A percentile compares a stretch with the other conserved stretches of the same genome.
Conservation (phyloP, 2,888 invertebrate genomes). For the Eupithecia centaureata region DNA sequence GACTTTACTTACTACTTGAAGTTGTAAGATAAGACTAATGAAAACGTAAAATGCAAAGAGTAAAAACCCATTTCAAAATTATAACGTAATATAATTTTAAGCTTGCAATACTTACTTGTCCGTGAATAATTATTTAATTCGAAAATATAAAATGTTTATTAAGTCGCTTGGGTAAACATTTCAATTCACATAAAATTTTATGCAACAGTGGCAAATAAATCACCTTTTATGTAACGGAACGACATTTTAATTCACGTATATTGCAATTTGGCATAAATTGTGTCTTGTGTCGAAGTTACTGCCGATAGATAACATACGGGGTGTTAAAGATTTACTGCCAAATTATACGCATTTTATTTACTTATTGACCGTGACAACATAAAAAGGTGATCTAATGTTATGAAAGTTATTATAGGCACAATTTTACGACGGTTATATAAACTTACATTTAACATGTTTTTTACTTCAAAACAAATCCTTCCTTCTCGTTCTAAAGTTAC, state of each 20-base stretch:
- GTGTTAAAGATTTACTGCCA: neutral
- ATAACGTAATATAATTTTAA: constrained; percentile 4
- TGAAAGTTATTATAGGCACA: neutral
- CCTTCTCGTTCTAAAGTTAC: no score
- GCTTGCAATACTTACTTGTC: neutral
- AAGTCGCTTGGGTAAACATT: constrained; percentile 18
- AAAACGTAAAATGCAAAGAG: neutral
- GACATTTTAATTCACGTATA: constrained; percentile 46
- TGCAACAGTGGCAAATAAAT: constrained; percentile 31
- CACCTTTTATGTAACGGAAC: constrained; percentile 34
- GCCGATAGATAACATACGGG: neutral
- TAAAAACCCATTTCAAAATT: neutral
- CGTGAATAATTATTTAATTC: constrained; percentile 14
- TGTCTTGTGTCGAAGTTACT: neutral
- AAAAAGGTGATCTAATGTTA: neutral
- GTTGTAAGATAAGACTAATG: neutral
- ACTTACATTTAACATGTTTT: no score
- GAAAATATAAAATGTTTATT: constrained; percentile 16
- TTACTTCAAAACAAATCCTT: no score
- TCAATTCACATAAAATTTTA: constrained; percentile 23
- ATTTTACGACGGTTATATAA: neutral
- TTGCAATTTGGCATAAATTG: constrained; percentile 44
- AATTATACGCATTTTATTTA: neutral
- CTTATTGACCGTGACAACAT: neutral
- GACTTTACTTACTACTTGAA: neutral